Conservation (phyloP, 2,797 vertebrate species). For the Gymnopithys bicolor region DNA sequence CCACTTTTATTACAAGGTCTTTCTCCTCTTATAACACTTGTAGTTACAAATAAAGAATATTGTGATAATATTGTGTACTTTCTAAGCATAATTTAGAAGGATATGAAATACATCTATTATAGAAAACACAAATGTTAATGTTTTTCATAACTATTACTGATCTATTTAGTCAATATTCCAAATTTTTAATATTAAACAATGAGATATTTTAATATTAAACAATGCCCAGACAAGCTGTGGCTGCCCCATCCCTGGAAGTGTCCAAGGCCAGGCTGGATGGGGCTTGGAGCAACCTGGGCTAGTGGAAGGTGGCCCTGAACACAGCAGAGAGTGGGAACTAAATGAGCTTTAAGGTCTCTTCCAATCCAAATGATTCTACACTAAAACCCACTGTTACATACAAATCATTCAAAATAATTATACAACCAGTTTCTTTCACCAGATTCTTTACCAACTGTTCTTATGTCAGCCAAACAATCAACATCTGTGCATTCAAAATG, state of each 20-base stretch:
- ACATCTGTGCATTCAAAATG: neutral
- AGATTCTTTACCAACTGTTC: neutral
- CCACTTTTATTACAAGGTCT: neutral
- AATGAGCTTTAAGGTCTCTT: neutral
- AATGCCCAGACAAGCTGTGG: neutral
- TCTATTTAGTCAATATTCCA: neutral
- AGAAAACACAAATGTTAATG: neutral
- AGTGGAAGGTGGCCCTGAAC: neutral
- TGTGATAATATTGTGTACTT: neutral
- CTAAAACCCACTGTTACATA: neutral
- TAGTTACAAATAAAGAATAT: neutral
- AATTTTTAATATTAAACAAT: neutral
- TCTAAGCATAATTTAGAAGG: neutral
- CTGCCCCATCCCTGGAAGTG: neutral
- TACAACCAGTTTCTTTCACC: neutral
- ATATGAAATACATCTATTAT: neutral
- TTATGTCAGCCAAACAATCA: neutral
- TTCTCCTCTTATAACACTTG: neutral
- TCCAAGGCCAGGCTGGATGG: rapidly evolving
- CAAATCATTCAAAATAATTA: neutral
- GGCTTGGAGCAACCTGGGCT: neutral
- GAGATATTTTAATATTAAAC: neutral
- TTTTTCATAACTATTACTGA: neutral
- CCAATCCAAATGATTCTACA: neutral
- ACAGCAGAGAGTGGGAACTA: neutral